phyloP scores from a whole-genome alignment of 2,113 vertebrate species.

The Etheostoma cragini region DNA sequence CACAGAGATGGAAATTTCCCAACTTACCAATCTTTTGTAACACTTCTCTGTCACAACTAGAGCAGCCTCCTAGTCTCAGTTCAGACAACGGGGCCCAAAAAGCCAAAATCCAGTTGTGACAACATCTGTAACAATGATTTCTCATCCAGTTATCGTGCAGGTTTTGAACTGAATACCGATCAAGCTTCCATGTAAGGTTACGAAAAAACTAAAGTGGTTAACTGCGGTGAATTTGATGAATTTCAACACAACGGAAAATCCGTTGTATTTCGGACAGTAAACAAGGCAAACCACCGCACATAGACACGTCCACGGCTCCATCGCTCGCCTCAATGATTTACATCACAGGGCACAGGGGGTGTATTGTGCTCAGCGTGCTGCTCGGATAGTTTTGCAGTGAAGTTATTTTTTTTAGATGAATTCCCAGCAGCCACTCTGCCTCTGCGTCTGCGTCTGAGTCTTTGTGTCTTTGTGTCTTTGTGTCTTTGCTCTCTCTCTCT shows the following conservation, averaged over 20 bases:
- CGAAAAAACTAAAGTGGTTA: neutral
- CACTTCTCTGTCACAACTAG: neutral
- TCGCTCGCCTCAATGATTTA: conserved; percentile 50
- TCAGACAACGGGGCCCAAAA: neutral
- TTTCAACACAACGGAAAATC: neutral
- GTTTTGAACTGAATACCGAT: neutral
- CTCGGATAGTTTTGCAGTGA: conserved; percentile 42
- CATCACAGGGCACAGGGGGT: conserved; percentile 39
- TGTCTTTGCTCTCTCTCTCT: conserved; percentile 32
- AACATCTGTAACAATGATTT: neutral
- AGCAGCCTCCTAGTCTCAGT: neutral
- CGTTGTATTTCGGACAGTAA: conserved; percentile 12
- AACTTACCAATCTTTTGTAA: neutral
- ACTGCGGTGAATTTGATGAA: neutral
- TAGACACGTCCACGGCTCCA: conserved; percentile 6
- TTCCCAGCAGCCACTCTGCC: conserved; percentile 43
- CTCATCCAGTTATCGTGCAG: neutral
- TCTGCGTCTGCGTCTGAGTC: too few species aligned
- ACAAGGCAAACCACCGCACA: neutral
- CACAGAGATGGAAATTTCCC: neutral
- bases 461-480: conserved; percentile 28
- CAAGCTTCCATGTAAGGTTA: neutral
- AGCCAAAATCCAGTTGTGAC: conserved; percentile 45
- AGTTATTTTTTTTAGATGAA: conserved; percentile 51
- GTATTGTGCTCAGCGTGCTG: conserved; percentile 37